These are phyloP conservation scores for Drosophila longiperda DNA, from an alignment of 2,888 invertebrate genomes.

Conservation along the genomic window DNA sequence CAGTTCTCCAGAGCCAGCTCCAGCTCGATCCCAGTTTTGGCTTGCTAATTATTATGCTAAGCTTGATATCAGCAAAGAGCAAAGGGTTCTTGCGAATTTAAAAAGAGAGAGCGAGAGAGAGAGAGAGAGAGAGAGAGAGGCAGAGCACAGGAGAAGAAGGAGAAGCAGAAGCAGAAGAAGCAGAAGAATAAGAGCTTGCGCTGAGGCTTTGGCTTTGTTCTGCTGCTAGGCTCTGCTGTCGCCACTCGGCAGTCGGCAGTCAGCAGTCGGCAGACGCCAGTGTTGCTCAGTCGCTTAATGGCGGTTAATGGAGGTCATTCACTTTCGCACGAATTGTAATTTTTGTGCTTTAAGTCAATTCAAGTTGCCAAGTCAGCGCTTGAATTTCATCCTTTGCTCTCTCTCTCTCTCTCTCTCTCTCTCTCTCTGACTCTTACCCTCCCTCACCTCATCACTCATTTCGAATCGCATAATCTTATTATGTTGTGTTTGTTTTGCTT, in stretches of 20 bases:
- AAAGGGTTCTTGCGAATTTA: constrained; percentile 71
- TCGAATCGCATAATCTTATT: constrained; percentile 68
- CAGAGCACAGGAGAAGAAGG: constrained; percentile 18
- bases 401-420: neutral
- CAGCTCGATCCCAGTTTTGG: constrained; percentile 63
- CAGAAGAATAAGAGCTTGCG: constrained; percentile 5
- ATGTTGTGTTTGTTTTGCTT: constrained; percentile 52
- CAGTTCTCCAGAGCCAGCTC: constrained; percentile 39
- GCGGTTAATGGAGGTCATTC: constrained; percentile 85
- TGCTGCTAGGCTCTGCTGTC: constrained; percentile 2
- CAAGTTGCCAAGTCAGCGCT: constrained; percentile 62
- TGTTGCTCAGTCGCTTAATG: constrained; percentile 71
- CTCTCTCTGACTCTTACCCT: no score
- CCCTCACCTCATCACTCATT: constrained; percentile 3
- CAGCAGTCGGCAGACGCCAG: neutral
- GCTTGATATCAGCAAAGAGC: constrained; percentile 50
- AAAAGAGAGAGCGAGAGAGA: constrained; percentile 21
- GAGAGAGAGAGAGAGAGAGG: neutral
- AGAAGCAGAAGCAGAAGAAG: constrained; percentile 11
- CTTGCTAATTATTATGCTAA: constrained; percentile 78
- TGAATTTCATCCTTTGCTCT: constrained; percentile 45
- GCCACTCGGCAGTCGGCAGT: neutral
- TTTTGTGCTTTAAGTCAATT: constrained; percentile 76
- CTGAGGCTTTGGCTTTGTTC: constrained; percentile 35
- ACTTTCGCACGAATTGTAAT: constrained; percentile 85